Percentiles rank a stretch among this genome's conserved stretches.
Evolutionary conservation across 2,113 vertebrate genomes (phyloP).

Genomic region (Ranitomeya imitator): DNA sequence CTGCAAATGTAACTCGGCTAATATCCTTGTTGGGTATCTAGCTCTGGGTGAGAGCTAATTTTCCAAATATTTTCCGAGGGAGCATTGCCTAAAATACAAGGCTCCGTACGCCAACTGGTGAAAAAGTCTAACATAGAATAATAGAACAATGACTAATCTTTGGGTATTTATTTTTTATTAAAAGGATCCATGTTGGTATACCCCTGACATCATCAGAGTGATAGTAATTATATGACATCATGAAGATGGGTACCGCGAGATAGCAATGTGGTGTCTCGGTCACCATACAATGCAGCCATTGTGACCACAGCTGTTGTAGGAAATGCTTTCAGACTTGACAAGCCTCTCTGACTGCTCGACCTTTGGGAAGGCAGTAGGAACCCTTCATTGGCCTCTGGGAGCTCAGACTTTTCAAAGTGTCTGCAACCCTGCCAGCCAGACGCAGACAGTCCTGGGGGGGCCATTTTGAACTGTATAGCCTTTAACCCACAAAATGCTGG

Average conservation of each 20-base stretch:
- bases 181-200: not conserved
- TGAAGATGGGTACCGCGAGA: not conserved
- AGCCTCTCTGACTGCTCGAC: not conserved
- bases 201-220: not conserved
- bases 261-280: not conserved
- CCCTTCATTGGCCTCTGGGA: conserved; percentile 9
- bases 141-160: too few relatives aligned
- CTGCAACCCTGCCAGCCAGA: conserved; percentile 16
- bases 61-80: too few relatives aligned
- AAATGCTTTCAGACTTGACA: not conserved
- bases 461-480: not conserved
- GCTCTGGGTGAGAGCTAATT: too few relatives aligned
- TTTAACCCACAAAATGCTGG: not conserved
- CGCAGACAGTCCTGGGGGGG: conserved; percentile 27
- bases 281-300: not conserved
- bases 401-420: conserved; percentile 19
- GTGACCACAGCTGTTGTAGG: conserved; percentile 24
- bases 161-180: not conserved
- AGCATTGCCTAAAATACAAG: too few relatives aligned
- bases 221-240: not conserved
- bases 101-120: too few relatives aligned
- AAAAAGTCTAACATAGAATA: too few relatives aligned
- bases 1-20: too few relatives aligned
- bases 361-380: conserved; percentile 15
- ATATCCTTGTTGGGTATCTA: too few relatives aligned